phyloP scores from a whole-genome alignment of 2,113 vertebrate genomes.

The Rana temporaria region DNA sequence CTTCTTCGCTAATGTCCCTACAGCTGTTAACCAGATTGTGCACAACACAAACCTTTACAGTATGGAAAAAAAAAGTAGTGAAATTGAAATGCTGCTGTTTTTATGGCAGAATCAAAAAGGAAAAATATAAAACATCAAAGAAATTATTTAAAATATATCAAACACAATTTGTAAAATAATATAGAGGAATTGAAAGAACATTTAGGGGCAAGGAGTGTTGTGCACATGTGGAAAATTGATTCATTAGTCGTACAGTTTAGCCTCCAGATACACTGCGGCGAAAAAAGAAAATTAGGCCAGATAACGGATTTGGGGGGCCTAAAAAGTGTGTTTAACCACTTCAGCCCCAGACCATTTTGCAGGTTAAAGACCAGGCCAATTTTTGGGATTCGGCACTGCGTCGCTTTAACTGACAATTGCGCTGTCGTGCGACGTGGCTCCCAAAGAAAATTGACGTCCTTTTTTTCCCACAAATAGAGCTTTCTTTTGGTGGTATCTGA shows the following conservation, averaged over 20 bases:
- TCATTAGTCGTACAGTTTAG: conserved; percentile 27
- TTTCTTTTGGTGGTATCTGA: too few species aligned
- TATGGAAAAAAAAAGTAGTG: conserved; percentile 64
- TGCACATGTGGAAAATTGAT: conserved; percentile 53
- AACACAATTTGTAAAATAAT: conserved; percentile 74
- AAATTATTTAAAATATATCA: conserved; percentile 76
- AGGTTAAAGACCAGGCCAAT: too few species aligned
- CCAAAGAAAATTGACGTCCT: too few species aligned
- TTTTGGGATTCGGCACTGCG: too few species aligned
- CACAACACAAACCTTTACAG: conserved; percentile 61
- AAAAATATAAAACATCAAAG: conserved; percentile 75
- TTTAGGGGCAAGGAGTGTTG: conserved; percentile 33
- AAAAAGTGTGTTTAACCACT: too few species aligned
- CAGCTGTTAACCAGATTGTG: conserved; percentile 68
- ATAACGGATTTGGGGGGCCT: conserved; percentile 4
- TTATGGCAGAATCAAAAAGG: conserved; percentile 68
- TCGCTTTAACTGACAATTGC: too few species aligned
- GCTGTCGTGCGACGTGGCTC: too few species aligned
- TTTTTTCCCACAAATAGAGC: too few species aligned
- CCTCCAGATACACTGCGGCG: conserved; percentile 30
- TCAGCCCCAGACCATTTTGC: too few species aligned
- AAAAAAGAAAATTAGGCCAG: not conserved
- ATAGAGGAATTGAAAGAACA: conserved; percentile 52
- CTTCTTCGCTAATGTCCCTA: conserved; percentile 63
- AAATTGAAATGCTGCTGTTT: conserved; percentile 68